Evolutionary conservation across 2,888 invertebrate species (phyloP), one percentile per base, ranked within the genome.

Genomic region (Lobophora halterata): DNA sequence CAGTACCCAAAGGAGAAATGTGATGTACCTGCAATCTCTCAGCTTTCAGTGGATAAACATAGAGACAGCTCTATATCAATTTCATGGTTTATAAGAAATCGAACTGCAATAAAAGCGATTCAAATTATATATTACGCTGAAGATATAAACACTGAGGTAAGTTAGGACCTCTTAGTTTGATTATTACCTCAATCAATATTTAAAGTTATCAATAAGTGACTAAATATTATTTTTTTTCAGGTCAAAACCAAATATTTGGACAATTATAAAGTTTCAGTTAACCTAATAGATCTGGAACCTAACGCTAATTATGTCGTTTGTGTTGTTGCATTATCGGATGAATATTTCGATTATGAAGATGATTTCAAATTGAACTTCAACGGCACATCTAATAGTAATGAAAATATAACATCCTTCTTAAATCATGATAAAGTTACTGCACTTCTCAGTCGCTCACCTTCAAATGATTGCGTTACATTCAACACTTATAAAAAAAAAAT

Each of bases 31-130:
- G 89, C 94, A 61, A 93, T 96, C 61, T 90, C 94, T 31, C 94
- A 95, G 75, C 88, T 96, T 50, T 94, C 94, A 49, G 93, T 96
- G 36, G 94, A 95, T 79, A 95, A 95, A 75, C 93, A 96, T 48
- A 94, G 94, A 69, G 95, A 95, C 20, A 94, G 93, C 71, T 95
- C 95, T 26, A 92, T 96, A 28, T 90, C 95, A 34, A 93, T 96
- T 5, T 95, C 95, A 9, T 97, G 96, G 97, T 94, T 96, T 70
- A 94, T 95, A 62, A 90, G 95, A 58, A 96, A 96, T 76, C 93
- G 95, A 62, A 94, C 95, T 10, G 93, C 93, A 21, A 90, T 96
- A 46, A 93, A 93, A 66, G 95, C 95, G 28, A 93, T 95, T 67
- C 93, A 94, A 81, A 92, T 96, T 55, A 91, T 94, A 45, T 96